Percentiles rank a stretch among this genome's conserved stretches.
phyloP scores from a whole-genome alignment of 2,888 invertebrate genomes.

The Mamestra brassicae region DNA sequence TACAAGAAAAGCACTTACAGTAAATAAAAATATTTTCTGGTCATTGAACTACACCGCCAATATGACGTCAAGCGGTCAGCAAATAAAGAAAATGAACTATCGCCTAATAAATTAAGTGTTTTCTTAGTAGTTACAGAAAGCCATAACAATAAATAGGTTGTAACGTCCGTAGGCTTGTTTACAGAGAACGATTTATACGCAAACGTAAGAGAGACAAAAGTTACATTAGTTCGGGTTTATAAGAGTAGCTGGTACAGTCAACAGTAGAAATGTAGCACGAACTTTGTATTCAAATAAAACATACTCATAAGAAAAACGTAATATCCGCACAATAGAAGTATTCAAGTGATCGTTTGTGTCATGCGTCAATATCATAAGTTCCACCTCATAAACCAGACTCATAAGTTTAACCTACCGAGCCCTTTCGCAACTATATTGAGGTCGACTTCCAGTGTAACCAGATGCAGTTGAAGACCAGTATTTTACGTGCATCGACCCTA shows the following conservation, averaged over 20 bases:
- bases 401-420: too few species aligned
- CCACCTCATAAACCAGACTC: too few species aligned
- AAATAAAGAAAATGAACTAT: slow-evolving; percentile 50
- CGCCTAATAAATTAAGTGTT: slow-evolving; percentile 33
- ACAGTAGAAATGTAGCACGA: not conserved
- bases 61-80: slow-evolving; percentile 32
- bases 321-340: too few species aligned
- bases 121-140: slow-evolving; percentile 28
- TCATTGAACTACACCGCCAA: slow-evolving; percentile 38
- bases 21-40: slow-evolving; percentile 25
- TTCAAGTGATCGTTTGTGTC: too few species aligned
- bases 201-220: slow-evolving; percentile 29
- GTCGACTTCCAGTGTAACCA: too few species aligned
- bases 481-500: too few species aligned
- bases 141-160: slow-evolving; percentile 41
- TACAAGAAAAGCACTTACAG: slow-evolving; percentile 1
- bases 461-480: too few species aligned
- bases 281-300: too few species aligned
- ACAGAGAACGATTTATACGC: slow-evolving; percentile 30
- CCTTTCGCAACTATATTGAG: too few species aligned
- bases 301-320: too few species aligned
- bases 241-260: slow-evolving; percentile 1
- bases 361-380: too few species aligned
- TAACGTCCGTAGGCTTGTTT: slow-evolving; percentile 26
- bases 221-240: slow-evolving; percentile 35